phyloP scores from a whole-genome alignment of 2,797 vertebrate species.

The Peromyscus nudipes region DNA sequence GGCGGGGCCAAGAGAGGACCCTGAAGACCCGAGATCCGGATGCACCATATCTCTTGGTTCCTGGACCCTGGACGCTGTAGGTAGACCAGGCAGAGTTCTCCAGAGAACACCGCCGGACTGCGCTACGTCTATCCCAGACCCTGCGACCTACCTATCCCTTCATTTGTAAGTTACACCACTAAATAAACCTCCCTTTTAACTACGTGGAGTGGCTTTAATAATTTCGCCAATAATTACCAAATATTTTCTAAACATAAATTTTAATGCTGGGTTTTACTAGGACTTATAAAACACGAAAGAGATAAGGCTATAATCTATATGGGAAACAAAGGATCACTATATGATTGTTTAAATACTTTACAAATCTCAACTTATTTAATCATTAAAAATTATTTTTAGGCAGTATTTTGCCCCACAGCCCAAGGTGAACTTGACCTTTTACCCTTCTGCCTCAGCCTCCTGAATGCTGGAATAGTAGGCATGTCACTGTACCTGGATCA shows the following conservation, averaged over 20 bases:
- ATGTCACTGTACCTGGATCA: not conserved
- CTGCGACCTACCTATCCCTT: too few species aligned
- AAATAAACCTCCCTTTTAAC: too few species aligned
- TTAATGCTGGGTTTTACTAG: not conserved
- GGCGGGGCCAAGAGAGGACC: too few species aligned
- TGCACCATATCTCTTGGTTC: too few species aligned
- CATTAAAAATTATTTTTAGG: not conserved
- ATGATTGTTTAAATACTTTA: not conserved
- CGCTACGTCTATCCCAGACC: too few species aligned
- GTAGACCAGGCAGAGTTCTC: too few species aligned
- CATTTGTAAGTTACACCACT: too few species aligned
- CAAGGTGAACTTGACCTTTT: not conserved
- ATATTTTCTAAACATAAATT: constrained; percentile 11
- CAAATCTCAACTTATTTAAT: not conserved
- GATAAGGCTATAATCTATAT: not conserved
- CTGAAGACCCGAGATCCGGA: too few species aligned
- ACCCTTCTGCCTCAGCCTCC: not conserved
- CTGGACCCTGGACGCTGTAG: too few species aligned
- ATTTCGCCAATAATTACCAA: not conserved
- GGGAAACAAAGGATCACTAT: not conserved
- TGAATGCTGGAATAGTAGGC: not conserved
- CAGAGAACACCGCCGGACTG: too few species aligned
- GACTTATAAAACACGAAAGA: not conserved
- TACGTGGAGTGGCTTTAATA: too few species aligned
- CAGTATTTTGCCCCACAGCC: not conserved